Evolutionary conservation across 2,797 vertebrate species (phyloP), one percentile per base, ranked within the genome.

Genomic region (Scolopax bukidnonensis): DNA sequence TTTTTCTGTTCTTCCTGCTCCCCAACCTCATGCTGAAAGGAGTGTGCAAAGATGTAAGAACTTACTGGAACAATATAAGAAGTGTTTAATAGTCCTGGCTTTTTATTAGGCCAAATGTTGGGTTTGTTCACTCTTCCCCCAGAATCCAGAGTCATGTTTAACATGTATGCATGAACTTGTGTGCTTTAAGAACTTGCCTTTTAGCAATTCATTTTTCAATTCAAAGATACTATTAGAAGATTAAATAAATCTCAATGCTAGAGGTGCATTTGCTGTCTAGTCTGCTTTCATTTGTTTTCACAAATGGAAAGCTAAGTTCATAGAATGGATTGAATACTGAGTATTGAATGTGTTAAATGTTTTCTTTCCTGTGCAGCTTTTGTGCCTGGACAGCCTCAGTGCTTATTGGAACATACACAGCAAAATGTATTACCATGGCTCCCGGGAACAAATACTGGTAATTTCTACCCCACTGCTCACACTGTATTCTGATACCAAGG

Each of bases 321-420:
- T 53, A 54, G 57, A 65, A 15, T 60, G 36, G 10, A 8, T 43
- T 75, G 38, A 88, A 59, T 70, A 43, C 45, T 16, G 63, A 63
- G 7, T 27, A 16, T 82, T 33, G 11, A 85, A 32, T 87, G 28
- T n/a, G 43, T 91, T 89, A 10, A 15, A 28, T 75, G 36, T 78
- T 93, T 93, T 96, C 24, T 96, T 80, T 95, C 51, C 67, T 91
- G 92, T 96, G 47, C 92, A 99, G 99, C 98, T 99, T 16, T 98
- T 99, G 14, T 97, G 98, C 77, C 98, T 99, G 76, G 98, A 99
- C 68, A 98, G 98, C 96, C 98, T 99, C 65, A 99, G 99, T 45
- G 98, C 98, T 64, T 99, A 99, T 73, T 99, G 99, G 99, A 99
- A 99, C 17, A 98, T 99, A 48, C 96, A 98, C 94, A 99, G 99